Evolutionary conservation across 2,113 vertebrate genomes (phyloP), one percentile per base, ranked within the genome.

Genomic region (Indicator indicator): DNA sequence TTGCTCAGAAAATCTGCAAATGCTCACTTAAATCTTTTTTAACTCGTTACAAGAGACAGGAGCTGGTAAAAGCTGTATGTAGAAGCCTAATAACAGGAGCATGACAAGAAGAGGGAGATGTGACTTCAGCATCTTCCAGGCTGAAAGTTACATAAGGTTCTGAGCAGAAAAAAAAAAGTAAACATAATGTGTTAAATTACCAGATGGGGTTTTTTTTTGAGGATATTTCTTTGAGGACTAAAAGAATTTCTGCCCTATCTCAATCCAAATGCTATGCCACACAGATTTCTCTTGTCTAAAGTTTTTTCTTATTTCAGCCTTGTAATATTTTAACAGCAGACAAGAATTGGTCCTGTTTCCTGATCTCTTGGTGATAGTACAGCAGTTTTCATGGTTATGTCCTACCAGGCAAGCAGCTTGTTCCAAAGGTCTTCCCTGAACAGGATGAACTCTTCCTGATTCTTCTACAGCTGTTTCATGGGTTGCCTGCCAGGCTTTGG

Each of bases 381-480:
- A 67, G 14, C 0, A 2, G 28, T 86, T 56, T 52, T 62, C 11
- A 23, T 78, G 65, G 19, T 52, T 74, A 30, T 46, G 19, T 65
- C 62, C 52, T 65, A 50, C 24, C 62, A 54, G 36, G 12, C 0
- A 1, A 64, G 75, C 28, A 20, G 27, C 30, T 40, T 40, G 36
- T 48, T 46, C 55, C 54, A 73, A 70, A 62, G n/a, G n/a, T 44
- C 69, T 59, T 42, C 63, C 50, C n/a, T 30, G 26, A 55, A 8
- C 0, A 0, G 72, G 30, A 26, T 32, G 16, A 46, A 15, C 36
- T 60, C 58, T 56, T 2, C 11, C n/a, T 72, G 13, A 2, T 33
- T n/a, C 42, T 33, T n/a, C 42, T 73, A 12, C 62, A 59, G 20
- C 23, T 74, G 54, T 21, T 76, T 12, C 0, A 0, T 54, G 55